phyloP scores from a whole-genome alignment of 2,888 invertebrate species.

The Sinopyrophorus schimmeli region DNA sequence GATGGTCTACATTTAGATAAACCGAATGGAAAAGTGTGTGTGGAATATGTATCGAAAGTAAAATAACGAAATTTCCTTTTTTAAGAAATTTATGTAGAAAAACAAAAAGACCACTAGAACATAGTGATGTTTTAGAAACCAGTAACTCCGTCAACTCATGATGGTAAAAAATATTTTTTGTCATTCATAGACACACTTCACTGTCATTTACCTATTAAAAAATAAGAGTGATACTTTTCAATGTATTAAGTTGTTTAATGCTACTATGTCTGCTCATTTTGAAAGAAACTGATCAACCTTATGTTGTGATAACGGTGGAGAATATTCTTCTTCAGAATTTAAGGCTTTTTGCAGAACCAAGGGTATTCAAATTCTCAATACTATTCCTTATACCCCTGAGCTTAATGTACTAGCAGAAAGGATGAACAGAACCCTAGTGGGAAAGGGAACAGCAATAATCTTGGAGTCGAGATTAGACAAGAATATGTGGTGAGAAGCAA shows the following conservation, averaged over 20 bases:
- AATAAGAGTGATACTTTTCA: conserved; percentile 14
- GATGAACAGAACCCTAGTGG: conserved; percentile 20
- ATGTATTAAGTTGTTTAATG: conserved; percentile 10
- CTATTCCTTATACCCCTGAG: conserved; percentile 23
- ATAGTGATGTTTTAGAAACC: conserved; percentile 44
- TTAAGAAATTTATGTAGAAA: conserved; percentile 28
- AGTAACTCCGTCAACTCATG: conserved; percentile 40
- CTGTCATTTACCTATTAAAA: conserved; percentile 12
- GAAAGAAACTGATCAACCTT: conserved; percentile 3
- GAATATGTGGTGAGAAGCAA: conserved; percentile 47
- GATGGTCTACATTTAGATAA: conserved; percentile 25
- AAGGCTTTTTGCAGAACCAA: conserved; percentile 15
- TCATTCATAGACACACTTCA: conserved; percentile 13
- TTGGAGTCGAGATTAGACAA: conserved; percentile 37
- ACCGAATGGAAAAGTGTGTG: conserved; percentile 38
- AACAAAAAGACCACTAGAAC: conserved; percentile 41
- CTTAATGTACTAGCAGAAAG: conserved; percentile 23
- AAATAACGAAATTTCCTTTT: conserved; percentile 40
- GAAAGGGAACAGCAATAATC: conserved; percentile 21
- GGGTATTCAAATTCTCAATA: conserved; percentile 15
- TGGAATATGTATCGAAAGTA: conserved; percentile 45
- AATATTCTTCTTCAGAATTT: conserved; percentile 17
- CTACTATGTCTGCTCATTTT: conserved; percentile 5
- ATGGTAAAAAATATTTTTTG: neutral
- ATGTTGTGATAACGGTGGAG: conserved; percentile 22